Evolutionary conservation across 2,888 invertebrate genomes (phyloP).

Genomic region (Thymelicus sylvestris): DNA sequence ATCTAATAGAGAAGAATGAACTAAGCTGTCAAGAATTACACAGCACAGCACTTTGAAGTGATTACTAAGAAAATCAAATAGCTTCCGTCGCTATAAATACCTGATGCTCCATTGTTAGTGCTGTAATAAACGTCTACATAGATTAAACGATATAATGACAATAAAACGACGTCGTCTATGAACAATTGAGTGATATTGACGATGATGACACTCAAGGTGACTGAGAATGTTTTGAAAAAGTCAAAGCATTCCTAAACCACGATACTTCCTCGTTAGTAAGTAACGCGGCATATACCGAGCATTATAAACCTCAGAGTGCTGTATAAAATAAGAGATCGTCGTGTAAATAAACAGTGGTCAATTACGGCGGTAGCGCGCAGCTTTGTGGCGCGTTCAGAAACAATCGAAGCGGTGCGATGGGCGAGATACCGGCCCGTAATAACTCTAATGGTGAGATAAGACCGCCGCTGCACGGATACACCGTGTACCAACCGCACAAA

Average conservation of each 20-base stretch:
- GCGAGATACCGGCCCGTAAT: constrained; percentile 80
- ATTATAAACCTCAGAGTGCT: constrained; percentile 61
- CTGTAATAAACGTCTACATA: constrained; percentile 61
- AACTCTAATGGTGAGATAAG: constrained; percentile 84
- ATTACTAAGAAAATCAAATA: constrained; percentile 54
- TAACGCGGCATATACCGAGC: constrained; percentile 15
- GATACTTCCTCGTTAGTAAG: constrained; percentile 34
- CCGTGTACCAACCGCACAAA: constrained; percentile 56
- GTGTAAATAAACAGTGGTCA: constrained; percentile 82
- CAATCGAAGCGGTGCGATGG: constrained; percentile 83
- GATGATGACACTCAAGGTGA: constrained; percentile 45
- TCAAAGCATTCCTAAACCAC: constrained; percentile 34
- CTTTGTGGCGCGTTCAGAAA: constrained; percentile 78
- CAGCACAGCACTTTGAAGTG: constrained; percentile 23
- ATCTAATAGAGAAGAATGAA: constrained; percentile 1
- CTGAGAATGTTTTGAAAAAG: constrained; percentile 42
- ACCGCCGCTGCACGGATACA: constrained; percentile 71
- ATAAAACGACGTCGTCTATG: constrained; percentile 49
- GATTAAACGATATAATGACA: constrained; percentile 52
- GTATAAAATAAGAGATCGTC: constrained; percentile 76
- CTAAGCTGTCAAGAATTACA: constrained; percentile 13
- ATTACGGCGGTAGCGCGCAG: constrained; percentile 77
- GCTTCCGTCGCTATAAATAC: constrained; percentile 59
- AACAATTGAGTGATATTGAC: constrained; percentile 44
- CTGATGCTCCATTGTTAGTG: constrained; percentile 52